Evolutionary conservation across 2,888 invertebrate genomes (phyloP), one percentile per base, ranked within the genome.

Genomic region (Drosophila recens): DNA sequence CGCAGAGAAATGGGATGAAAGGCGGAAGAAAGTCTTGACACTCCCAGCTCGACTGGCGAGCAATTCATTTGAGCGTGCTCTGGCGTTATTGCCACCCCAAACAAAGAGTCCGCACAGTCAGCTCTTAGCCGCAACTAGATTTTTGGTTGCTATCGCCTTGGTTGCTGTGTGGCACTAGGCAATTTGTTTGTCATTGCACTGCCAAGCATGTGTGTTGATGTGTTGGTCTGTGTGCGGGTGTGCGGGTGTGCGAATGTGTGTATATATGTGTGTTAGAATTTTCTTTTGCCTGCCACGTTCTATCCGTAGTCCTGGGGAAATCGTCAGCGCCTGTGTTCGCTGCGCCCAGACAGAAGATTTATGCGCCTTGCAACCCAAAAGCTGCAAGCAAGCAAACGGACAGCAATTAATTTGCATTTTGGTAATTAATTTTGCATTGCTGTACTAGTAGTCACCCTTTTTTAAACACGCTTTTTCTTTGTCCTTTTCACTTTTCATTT

Each of bases 381-480:
- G 79, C 85, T 89, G 83, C 72, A 77, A 75, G 88, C 79, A 80
- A 82, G 85, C 75, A 82, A 89, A 82, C 75, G 88, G 72, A 87
- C 83, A 86, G 88, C 90, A 86, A 87, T 87, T 89, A 87, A 89
- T 89, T 87, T 87, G 87, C 88, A 82, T 88, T 79, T 86, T 85
- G 79, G 90, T 89, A 89, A 87, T 87, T 87, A 87, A 89, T 87
- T 87, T 86, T 82, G 75, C 89, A 89, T 89, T 81, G 84, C 69
- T 76, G 58, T 57, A 79, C 64, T 72, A 75, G 58, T 57, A 79
- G 62, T 73, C 75, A 52, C 63, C 42, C 46, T 33, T 45, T 62
- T 49, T 15, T 61, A 54, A 48, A 52, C 45, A 49, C 53, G 57
- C 59, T 66, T 46, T 57, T 56, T 65, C 46, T 53, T 68, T 58